phyloP scores from a whole-genome alignment of 2,113 vertebrate species.

The Himantopus leucocephalus region DNA sequence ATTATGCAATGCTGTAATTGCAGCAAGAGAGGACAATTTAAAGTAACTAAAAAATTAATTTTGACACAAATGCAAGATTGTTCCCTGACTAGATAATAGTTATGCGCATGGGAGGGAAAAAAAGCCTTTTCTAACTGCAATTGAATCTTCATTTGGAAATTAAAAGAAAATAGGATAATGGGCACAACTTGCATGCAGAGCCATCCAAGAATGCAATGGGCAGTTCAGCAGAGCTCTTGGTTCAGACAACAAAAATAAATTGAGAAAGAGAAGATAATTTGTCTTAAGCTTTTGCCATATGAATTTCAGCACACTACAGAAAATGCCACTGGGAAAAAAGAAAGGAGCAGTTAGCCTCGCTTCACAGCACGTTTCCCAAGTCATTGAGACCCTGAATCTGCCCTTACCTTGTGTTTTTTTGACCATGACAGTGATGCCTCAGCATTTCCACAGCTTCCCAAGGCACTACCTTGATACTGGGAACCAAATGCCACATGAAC shows the following conservation, averaged over 20 bases:
- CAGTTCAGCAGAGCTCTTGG: not conserved
- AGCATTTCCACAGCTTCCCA: not conserved
- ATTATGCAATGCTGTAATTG: not conserved
- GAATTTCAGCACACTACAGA: not conserved
- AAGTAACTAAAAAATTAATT: slow-evolving; percentile 21
- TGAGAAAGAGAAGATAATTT: not conserved
- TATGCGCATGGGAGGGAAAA: not conserved
- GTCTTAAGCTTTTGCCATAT: not conserved
- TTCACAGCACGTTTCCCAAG: not conserved
- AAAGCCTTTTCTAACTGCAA: not conserved
- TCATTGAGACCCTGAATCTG: not conserved
- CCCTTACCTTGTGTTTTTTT: not conserved
- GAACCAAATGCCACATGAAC: not conserved
- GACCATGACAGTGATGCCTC: not conserved
- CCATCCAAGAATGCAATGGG: not conserved
- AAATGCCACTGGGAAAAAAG: not conserved
- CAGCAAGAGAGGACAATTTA: not conserved
- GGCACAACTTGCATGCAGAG: not conserved
- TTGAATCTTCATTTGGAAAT: not conserved
- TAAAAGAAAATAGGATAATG: not conserved
- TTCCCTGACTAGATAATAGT: not conserved
- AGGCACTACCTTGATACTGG: not conserved
- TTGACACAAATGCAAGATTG: not conserved
- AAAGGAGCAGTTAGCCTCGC: not conserved
- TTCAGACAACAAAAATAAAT: not conserved